phyloP scores from a whole-genome alignment of 1,140 invertebrate genomes.

The Drosophila biarmipes region DNA sequence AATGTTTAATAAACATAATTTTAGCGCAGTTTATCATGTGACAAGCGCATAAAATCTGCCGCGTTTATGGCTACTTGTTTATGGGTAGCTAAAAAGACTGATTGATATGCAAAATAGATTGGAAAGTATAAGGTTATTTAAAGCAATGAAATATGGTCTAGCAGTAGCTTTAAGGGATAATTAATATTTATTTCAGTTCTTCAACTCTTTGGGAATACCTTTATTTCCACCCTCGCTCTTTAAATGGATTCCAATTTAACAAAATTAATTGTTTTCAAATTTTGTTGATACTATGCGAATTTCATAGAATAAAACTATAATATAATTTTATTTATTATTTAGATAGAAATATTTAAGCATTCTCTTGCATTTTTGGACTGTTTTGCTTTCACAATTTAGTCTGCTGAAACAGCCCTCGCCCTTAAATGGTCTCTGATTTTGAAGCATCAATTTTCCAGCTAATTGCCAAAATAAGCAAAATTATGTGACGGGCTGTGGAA shows the following conservation, averaged over 20 bases:
- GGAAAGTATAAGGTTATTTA: background rate
- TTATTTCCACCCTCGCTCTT: background rate
- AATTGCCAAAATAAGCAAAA: slow-evolving; percentile 60
- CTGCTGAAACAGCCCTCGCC: slow-evolving; percentile 23
- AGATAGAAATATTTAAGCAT: too few species aligned
- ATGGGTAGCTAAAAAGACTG: slow-evolving; percentile 19
- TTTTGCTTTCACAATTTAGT: too few species aligned
- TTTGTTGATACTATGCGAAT: background rate
- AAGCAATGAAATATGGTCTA: background rate
- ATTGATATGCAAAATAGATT: slow-evolving; percentile 27
- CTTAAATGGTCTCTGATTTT: slow-evolving; percentile 39
- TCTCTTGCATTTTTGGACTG: too few species aligned
- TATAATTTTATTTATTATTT: too few species aligned
- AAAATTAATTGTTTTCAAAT: too few species aligned
- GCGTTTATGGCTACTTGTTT: slow-evolving; percentile 15
- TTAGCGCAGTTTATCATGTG: slow-evolving; percentile 40
- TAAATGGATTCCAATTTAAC: too few species aligned
- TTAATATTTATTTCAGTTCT: too few species aligned
- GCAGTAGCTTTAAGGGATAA: background rate
- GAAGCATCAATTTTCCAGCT: slow-evolving; percentile 54
- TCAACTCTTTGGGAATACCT: background rate
- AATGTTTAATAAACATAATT: slow-evolving; percentile 60
- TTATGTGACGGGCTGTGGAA: slow-evolving; percentile 34
- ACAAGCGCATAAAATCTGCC: slow-evolving; percentile 24
- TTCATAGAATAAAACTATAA: too few species aligned